Evolutionary conservation across 2,888 invertebrate species (phyloP), one percentile per base, ranked within the genome.

Genomic region (Dorcus parallelipipedus): DNA sequence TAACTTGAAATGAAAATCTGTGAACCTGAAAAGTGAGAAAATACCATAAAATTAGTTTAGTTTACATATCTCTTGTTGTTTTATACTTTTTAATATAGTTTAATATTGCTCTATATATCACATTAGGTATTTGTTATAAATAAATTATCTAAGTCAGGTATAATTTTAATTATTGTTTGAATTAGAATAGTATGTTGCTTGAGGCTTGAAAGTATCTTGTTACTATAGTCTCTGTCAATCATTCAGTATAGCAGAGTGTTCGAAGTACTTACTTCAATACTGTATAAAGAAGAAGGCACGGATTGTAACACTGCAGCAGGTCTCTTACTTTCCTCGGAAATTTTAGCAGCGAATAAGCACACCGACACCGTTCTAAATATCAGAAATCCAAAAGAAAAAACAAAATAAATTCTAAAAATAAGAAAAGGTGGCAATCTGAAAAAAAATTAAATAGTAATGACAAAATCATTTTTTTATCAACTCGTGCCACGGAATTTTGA

Each of bases 281-380:
- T 85, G 66, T 86, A 89, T 7, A 83, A 82, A 1, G 82, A 80
- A 1, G 84, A 83, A 0, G 86, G 83, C 1, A 87, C 85, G 41
- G 86, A 83, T 69, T 86, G 87, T n/a, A 88, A 69, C 1, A 85
- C 79, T n/a, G 61, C 60, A 9, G 70, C 58, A 3, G 75, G 71
- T 57, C 69, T 69, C 42, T 63, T 66, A 52, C 75, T 74, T 62
- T 73, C 75, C 38, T 76, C 76, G 55, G 75, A 68, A 20, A 77
- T 70, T 64, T 67, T 67, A n/a, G 75, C 73, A 9, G 72, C 75
- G 64, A 69, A 73, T 2, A 75, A 57, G 26, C 71, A 73, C 1
- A 77, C 72, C 41, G 62, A 66, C 10, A 69, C 61, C 2, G 73
- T 71, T 47, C 73, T 67, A 17, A 69, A 54, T 48, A 76, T 67